Evolutionary conservation across 2,113 vertebrate species (phyloP), one percentile per base, ranked within the genome.

Genomic region (Triplophysa tibetana): DNA sequence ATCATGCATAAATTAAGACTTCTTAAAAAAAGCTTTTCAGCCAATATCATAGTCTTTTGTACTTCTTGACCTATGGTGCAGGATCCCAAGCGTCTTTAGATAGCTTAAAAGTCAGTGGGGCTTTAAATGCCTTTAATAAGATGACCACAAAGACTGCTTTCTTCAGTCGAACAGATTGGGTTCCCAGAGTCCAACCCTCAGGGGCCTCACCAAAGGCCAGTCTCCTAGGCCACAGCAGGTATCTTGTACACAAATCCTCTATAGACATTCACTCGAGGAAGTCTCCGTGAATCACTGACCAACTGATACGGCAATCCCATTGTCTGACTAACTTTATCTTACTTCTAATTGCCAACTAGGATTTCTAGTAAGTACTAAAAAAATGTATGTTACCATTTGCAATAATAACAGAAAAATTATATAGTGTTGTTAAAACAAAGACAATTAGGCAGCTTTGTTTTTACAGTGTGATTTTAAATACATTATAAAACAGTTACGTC

Each of bases 71-170:
- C 64, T 54, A 33, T 60, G 63, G 12, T 75, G 33, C 45, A 12
- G 10, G 43, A 56, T 88, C 73, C 84, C 70, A 45, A 75, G 81
- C 81, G 80, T 86, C 85, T 86, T 72, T 65, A 52, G 70, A 85
- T 81, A 87, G 77, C 78, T 67, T 70, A 81, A 83, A 84, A 88
- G 80, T 85, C 45, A 79, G 86, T 86, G 84, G 79, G 78, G 85
- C 78, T 88, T 91, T 88, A 90, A 91, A 90, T 88, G 82, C 80
- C 83, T 91, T 90, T 88, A 91, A 91, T 91, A 88, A 89, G 88
- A 89, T 19, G 60, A 63, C 83, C 74, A 92, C 89, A 93, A 92
- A 92, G 91, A 79, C 80, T 67, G 86, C 90, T 89, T 92, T 93
- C 86, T 92, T 91, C 79, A 82, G 78, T 84, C 89, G 84, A 88